phyloP scores from a whole-genome alignment of 2,113 vertebrate species.

The Orthochromis malagaraziensis region DNA sequence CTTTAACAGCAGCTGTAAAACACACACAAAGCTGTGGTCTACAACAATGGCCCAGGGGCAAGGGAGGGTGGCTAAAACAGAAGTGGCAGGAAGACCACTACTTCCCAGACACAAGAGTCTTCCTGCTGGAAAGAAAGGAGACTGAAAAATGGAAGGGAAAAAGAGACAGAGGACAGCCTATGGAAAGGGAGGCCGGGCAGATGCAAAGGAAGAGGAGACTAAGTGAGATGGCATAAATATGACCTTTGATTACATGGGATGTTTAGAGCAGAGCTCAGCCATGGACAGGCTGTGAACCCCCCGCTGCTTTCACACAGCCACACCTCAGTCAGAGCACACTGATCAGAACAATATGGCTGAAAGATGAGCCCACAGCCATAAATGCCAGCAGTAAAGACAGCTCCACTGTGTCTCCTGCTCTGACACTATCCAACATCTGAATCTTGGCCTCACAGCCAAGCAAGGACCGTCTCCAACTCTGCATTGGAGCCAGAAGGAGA shows the following conservation, averaged over 20 bases:
- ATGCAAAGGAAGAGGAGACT: slow-evolving; percentile 44
- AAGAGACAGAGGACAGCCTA: slow-evolving; percentile 23
- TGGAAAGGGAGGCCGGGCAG: slow-evolving; percentile 13
- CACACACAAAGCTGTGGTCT: slow-evolving; percentile 65
- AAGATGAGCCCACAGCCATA: slow-evolving; percentile 57
- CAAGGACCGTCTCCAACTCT: slow-evolving; percentile 6
- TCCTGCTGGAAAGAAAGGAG: slow-evolving; percentile 59
- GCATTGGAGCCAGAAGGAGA: slow-evolving; percentile 31
- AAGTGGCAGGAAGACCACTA: slow-evolving; percentile 69
- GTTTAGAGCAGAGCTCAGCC: slow-evolving; percentile 38
- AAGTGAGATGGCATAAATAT: slow-evolving; percentile 51
- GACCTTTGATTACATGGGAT: slow-evolving; percentile 64
- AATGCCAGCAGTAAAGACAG: slow-evolving; percentile 62
- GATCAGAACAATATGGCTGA: slow-evolving; percentile 70
- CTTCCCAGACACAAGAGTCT: slow-evolving; percentile 65
- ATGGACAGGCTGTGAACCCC: slow-evolving; percentile 27
- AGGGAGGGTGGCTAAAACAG: slow-evolving; percentile 53
- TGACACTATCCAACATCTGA: slow-evolving; percentile 57
- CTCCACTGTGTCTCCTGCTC: slow-evolving; percentile 47
- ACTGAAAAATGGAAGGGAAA: slow-evolving; percentile 24
- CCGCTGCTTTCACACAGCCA: slow-evolving; percentile 53
- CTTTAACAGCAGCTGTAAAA: slow-evolving; percentile 75
- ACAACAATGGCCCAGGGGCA: slow-evolving; percentile 65
- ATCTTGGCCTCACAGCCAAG: slow-evolving; percentile 49
- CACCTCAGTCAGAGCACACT: slow-evolving; percentile 50